Percentiles rank a stretch among this genome's conserved stretches.
phyloP scores from a whole-genome alignment of 2,888 invertebrate genomes.

The Drosophila quinaria region DNA sequence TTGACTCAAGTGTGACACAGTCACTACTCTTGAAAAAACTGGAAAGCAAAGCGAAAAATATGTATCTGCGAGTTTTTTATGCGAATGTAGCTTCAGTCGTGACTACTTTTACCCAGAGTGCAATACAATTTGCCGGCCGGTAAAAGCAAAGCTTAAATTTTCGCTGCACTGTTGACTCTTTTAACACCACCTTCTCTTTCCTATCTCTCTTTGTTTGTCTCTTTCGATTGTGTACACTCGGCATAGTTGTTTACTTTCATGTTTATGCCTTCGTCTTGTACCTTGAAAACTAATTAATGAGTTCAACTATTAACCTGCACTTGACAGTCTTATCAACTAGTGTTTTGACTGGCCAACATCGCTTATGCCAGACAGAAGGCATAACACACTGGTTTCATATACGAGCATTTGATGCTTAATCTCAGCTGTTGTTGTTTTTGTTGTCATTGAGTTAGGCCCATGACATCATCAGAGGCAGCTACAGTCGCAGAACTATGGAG shows the following conservation, averaged over 20 bases:
- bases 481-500: conserved; percentile 29
- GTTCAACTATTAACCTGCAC: conserved; percentile 71
- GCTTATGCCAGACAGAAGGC: conserved; percentile 5
- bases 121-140: conserved; percentile 70
- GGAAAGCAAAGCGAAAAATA: conserved; percentile 25
- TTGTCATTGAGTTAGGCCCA: conserved; percentile 53
- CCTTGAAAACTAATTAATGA: conserved; percentile 71
- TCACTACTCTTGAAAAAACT: conserved; percentile 24
- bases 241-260: conserved; percentile 47
- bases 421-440: conserved; percentile 61
- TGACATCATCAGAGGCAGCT: conserved; percentile 63
- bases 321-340: conserved; percentile 51
- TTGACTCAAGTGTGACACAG: conserved; percentile 54
- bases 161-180: conserved; percentile 21
- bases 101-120: conserved; percentile 40
- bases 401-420: conserved; percentile 21
- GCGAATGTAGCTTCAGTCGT: conserved; percentile 31
- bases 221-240: not conserved
- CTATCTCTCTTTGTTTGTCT: not conserved
- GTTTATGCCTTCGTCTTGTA: conserved; percentile 42
- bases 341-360: conserved; percentile 32
- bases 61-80: conserved; percentile 25
- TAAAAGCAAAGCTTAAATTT: conserved; percentile 45
- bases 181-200: conserved; percentile 8
- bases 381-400: conserved; percentile 6